Evolutionary conservation across 2,113 vertebrate genomes (phyloP), one percentile per base, ranked within the genome.

Genomic region (Trogon surrucura): DNA sequence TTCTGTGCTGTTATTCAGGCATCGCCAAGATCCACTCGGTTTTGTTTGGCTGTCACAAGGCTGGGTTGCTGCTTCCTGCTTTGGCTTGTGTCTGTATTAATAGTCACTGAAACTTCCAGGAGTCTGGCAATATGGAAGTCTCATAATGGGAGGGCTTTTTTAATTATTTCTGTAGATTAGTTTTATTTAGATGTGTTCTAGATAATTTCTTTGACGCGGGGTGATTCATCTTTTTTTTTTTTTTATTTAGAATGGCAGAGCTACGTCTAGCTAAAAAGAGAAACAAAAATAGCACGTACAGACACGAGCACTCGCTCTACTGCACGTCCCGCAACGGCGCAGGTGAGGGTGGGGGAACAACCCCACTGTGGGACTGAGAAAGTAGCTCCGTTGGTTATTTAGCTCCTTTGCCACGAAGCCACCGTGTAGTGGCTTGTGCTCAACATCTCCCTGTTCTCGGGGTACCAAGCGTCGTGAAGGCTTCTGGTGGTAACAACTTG

Each of bases 1-100:
- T 78, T 91, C 56, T 53, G 61, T 73, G 85, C 53, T 0, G 0
- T 47, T 80, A 10, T 51, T 77, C 41, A 16, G 73, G 41, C 75
- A 20, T 12, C 11, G 11, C 88, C 80, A 88, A 50, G 44, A 85
- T 30, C 29, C 57, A 62, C 71, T 14, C 47, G 64, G 87, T 84
- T 97, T 91, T 57, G 61, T 73, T 92, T 88, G 89, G 86, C 89
- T 66, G 50, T 70, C 38, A 27, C 79, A 80, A 54, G 58, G 2
- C 58, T 54, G 74, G 47, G 64, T 26, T 88, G 82, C 66, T 94
- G 56, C 60, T 86, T 91, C 89, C 89, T 83, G 75, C 95, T 88
- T 44, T 58, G 66, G 36, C 58, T 66, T 1, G 1, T 0, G 0
- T 50, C 71, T 60, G 74, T 57, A 66, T 54, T 38, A 75, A 5